phyloP scores from a whole-genome alignment of 1,140 invertebrate genomes.

The Meloidogyne exigua region DNA sequence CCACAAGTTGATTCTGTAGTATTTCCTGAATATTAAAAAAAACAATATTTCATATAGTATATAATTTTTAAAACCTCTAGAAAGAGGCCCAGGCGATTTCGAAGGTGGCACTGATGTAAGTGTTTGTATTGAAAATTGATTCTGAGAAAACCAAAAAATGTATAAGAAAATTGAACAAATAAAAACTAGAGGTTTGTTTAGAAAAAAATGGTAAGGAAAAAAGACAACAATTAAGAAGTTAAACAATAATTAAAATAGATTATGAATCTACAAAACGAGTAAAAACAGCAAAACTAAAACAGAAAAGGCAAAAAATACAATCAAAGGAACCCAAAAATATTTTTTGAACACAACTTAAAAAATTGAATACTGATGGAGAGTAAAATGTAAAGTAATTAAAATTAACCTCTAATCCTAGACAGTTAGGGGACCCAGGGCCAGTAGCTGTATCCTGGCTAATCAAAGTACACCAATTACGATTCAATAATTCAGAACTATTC shows the following conservation, averaged over 20 bases:
- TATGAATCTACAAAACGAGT: too few relatives aligned
- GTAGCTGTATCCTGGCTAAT: constrained; percentile 36
- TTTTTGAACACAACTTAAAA: background rate
- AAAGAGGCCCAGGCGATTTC: background rate
- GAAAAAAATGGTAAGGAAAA: too few relatives aligned
- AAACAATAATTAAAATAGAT: background rate
- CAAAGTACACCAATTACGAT: constrained; percentile 40
- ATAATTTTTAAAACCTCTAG: background rate
- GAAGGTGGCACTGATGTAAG: constrained; percentile 15
- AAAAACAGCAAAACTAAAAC: too few relatives aligned
- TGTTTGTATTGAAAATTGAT: constrained; percentile 23
- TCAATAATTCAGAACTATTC: constrained; percentile 52
- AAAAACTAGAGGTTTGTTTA: too few relatives aligned
- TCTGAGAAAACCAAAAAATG: background rate
- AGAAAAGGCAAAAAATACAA: background rate
- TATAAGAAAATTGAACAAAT: background rate
- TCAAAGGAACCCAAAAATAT: background rate
- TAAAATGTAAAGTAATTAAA: background rate
- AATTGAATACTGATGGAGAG: background rate
- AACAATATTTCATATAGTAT: background rate
- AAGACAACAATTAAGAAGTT: background rate
- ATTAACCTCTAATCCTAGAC: background rate
- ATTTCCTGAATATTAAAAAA: background rate
- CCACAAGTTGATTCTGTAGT: constrained; percentile 21
- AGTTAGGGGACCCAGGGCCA: background rate